Conservation (phyloP, 2,888 invertebrate genomes). For the Onthophagus sagittarius region DNA sequence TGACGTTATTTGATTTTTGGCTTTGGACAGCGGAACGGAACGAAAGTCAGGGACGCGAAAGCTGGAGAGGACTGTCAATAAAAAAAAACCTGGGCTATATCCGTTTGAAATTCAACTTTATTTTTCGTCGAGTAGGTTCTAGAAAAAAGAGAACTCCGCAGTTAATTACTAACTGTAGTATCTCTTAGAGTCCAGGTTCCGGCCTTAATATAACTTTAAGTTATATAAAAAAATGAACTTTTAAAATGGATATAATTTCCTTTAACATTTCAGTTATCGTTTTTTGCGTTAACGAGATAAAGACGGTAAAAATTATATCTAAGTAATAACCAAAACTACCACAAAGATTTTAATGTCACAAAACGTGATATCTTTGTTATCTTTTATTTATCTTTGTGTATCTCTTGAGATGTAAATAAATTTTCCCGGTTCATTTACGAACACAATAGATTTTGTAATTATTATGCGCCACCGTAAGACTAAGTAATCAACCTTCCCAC, state of each 20-base stretch:
- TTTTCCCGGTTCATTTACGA: conserved; percentile 5
- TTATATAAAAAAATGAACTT: background rate
- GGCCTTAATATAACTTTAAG: background rate
- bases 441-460: conserved; percentile 18
- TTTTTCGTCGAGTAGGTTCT: background rate
- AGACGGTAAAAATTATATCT: background rate
- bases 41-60: background rate
- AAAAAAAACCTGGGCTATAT: background rate
- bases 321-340: background rate
- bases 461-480: conserved; percentile 16
- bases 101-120: background rate
- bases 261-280: background rate
- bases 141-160: background rate
- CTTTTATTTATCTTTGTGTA: background rate
- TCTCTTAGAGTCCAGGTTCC: background rate
- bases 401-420: conserved; percentile 5
- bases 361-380: background rate
- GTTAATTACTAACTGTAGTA: background rate
- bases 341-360: background rate
- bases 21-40: background rate
- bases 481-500: conserved; percentile 28
- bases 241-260: background rate
- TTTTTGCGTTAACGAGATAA: background rate
- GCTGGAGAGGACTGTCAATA: background rate
- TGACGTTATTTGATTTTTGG: background rate